Evolutionary conservation across 2,888 invertebrate species (phyloP), one percentile per base, ranked within the genome.

Genomic region (Apamea monoglypha): DNA sequence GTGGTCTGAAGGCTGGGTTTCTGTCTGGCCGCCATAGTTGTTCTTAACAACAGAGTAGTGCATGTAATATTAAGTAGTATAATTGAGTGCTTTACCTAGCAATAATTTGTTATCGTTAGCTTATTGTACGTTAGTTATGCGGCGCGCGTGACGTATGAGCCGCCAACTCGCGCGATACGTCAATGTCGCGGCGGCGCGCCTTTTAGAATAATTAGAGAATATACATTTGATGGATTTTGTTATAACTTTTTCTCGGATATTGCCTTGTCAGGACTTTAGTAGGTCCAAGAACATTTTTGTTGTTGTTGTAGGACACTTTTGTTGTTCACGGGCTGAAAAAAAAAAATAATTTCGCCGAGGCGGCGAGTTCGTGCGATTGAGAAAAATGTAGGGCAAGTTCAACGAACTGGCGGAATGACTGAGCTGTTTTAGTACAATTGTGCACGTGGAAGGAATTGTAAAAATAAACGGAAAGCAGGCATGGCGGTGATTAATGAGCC

Each of bases 11-110:
- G 64, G 25, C 44, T 32, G 16, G 16, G 50, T 16, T n/a, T 50
- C 32, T 29, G 36, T 44, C 8, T 32, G 16, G 25, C 16, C 16
- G 29, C 6, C 6, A 10, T 4, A 78, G 44, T 63, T 66, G 3
- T 21, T 21, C 25, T 40, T 47, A 40, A 21, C 32, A 47, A 25
- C 70, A 29, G 14, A 59, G 47, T 73, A 77, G 72, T 56, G 61
- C 66, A 68, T 61, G 68, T 80, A 80, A 70, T 80, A 61, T 64
- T 81, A 73, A 73, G 74, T 85, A 84, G 78, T 74, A 40, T 84
- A 81, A 81, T 84, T 77, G 81, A 84, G 85, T 84, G 85, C 84
- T 85, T 84, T 84, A 84, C 66, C 25, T 84, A 84, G 84, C 84
- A 85, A 84, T 85, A 85, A 81, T 75, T 73, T 63, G 71, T 81